Conservation (phyloP, 2,797 vertebrate genomes). For the Enteromius anoplus region DNA sequence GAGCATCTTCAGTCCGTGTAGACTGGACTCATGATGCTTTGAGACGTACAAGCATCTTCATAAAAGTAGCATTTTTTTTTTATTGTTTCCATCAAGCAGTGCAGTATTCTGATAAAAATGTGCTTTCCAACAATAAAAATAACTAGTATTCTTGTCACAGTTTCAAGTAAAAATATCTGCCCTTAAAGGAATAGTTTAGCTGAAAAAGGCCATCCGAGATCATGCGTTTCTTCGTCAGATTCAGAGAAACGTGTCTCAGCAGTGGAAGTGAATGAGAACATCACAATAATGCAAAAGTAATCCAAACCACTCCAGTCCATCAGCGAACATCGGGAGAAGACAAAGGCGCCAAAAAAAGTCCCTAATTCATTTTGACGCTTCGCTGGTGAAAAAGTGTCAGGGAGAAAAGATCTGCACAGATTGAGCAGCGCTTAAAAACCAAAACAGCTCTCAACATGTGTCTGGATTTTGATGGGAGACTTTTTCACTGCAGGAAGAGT, state of each 20-base stretch:
- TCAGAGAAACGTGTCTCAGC: not conserved
- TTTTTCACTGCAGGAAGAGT: not conserved
- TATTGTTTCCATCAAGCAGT: not conserved
- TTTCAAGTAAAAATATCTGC: not conserved
- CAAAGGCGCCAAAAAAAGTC: not conserved
- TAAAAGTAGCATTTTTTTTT: not conserved
- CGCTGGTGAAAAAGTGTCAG: not conserved
- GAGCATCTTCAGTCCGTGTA: not conserved
- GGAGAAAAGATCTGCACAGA: not conserved
- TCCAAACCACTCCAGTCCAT: not conserved
- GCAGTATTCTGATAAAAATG: not conserved
- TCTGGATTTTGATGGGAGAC: not conserved
- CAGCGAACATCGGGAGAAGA: not conserved
- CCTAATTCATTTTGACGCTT: not conserved
- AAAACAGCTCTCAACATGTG: not conserved
- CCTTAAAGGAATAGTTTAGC: not conserved
- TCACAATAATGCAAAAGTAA: not conserved
- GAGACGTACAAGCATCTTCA: not conserved
- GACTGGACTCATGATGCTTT: not conserved
- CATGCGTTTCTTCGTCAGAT: not conserved
- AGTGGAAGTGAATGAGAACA: not conserved
- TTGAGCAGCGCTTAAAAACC: not conserved
- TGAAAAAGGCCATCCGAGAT: not conserved
- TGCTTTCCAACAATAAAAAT: not conserved
- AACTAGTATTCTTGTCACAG: not conserved